Evolutionary conservation across 1,140 invertebrate genomes (phyloP).

Genomic region (Galendromus occidentalis): DNA sequence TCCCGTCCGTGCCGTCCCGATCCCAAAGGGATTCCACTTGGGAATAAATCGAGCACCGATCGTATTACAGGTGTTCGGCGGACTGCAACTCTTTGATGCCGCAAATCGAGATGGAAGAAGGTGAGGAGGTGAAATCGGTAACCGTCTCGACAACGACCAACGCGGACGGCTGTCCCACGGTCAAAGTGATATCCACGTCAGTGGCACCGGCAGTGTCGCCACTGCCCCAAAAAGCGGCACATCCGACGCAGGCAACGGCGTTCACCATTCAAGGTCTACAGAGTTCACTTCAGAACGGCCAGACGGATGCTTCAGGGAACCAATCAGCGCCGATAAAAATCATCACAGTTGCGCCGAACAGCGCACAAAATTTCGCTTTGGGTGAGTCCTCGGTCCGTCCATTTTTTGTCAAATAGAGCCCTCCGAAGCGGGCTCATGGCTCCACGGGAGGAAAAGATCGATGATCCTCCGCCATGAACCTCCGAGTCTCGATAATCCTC

Average conservation of each 20-base stretch:
- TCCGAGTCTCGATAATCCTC: too few species aligned
- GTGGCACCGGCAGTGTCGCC: neutral
- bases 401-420: too few species aligned
- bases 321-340: neutral
- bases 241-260: neutral
- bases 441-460: too few species aligned
- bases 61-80: neutral
- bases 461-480: too few species aligned
- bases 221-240: neutral
- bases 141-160: constrained; percentile 11
- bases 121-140: neutral
- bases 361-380: too few species aligned
- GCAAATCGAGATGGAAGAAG: neutral
- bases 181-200: constrained; percentile 5
- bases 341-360: neutral
- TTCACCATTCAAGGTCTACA: neutral
- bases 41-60: too few species aligned
- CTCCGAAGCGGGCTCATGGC: too few species aligned
- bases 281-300: neutral
- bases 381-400: too few species aligned
- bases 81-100: neutral
- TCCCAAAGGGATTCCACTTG: too few species aligned
- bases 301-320: neutral
- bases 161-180: neutral
- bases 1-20: too few species aligned